phyloP scores from a whole-genome alignment of 2,113 vertebrate genomes.

The Chionis minor region DNA sequence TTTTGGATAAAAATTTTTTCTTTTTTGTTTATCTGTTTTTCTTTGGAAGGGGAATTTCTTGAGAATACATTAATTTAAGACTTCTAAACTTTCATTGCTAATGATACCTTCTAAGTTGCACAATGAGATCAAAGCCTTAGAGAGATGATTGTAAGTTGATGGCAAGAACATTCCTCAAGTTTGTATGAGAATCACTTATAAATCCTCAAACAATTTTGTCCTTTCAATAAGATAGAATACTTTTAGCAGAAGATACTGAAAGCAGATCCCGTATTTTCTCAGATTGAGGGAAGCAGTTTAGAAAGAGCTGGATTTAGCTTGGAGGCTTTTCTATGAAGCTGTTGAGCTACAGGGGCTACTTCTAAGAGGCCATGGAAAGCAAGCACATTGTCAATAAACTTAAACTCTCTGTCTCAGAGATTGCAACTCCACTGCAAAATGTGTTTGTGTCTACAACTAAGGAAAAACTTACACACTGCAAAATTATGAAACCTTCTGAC shows the following conservation, averaged over 20 bases:
- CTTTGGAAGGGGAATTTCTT: not conserved
- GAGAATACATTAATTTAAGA: not conserved
- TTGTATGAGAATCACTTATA: not conserved
- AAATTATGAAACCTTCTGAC: not conserved
- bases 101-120: not conserved
- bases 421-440: not conserved
- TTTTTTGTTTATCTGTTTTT: not conserved
- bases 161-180: not conserved
- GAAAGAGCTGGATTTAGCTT: not conserved
- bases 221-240: not conserved
- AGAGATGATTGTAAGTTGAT: not conserved
- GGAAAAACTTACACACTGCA: not conserved
- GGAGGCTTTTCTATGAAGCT: not conserved
- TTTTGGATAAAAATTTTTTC: not conserved
- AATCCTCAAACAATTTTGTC: not conserved
- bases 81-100: not conserved
- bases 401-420: not conserved
- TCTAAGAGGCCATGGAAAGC: not conserved
- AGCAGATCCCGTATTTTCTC: not conserved
- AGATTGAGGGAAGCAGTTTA: not conserved
- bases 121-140: not conserved
- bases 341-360: not conserved
- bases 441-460: not conserved
- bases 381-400: not conserved
- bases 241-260: not conserved